Percentiles rank a stretch among this genome's conserved stretches.
Conservation (phyloP, 2,888 invertebrate genomes). For the Chalcis sispes region DNA sequence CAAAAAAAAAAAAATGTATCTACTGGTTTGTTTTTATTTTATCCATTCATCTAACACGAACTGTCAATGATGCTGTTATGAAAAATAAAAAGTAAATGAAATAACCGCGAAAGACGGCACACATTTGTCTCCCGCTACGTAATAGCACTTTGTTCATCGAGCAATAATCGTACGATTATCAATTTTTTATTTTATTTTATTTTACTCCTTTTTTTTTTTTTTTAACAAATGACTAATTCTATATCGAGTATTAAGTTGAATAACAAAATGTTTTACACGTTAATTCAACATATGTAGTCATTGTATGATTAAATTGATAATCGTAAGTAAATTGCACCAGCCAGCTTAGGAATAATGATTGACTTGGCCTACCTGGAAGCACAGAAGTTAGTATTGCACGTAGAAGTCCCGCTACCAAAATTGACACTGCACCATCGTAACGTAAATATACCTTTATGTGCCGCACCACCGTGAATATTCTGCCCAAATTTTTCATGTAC, state of each 20-base stretch:
- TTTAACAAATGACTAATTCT: neutral
- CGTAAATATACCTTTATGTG: slow-evolving; percentile 64
- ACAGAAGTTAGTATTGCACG: slow-evolving; percentile 76
- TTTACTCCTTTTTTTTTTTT: neutral
- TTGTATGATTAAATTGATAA: slow-evolving; percentile 10
- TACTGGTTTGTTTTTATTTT: slow-evolving; percentile 50
- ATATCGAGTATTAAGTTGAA: too few species aligned
- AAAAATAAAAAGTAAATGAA: slow-evolving; percentile 24
- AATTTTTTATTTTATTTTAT: neutral
- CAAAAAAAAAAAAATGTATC: slow-evolving; percentile 37
- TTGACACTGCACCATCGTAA: slow-evolving; percentile 75
- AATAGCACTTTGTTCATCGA: slow-evolving; percentile 39
- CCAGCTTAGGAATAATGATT: slow-evolving; percentile 73
- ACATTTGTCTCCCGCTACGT: slow-evolving; percentile 53
- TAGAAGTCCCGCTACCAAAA: slow-evolving; percentile 76
- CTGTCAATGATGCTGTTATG: slow-evolving; percentile 39
- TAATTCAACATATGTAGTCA: too few species aligned
- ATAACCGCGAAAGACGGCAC: slow-evolving; percentile 55
- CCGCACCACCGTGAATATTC: slow-evolving; percentile 69
- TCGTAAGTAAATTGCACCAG: slow-evolving; percentile 34
- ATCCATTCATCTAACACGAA: slow-evolving; percentile 39
- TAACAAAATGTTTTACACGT: too few species aligned
- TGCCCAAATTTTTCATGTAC: slow-evolving; percentile 56
- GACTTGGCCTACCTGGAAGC: slow-evolving; percentile 77
- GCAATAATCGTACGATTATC: slow-evolving; percentile 23